Percentiles rank a stretch among this genome's conserved stretches.
phyloP scores from a whole-genome alignment of 2,888 invertebrate species.

The Ormyrus labotus region DNA sequence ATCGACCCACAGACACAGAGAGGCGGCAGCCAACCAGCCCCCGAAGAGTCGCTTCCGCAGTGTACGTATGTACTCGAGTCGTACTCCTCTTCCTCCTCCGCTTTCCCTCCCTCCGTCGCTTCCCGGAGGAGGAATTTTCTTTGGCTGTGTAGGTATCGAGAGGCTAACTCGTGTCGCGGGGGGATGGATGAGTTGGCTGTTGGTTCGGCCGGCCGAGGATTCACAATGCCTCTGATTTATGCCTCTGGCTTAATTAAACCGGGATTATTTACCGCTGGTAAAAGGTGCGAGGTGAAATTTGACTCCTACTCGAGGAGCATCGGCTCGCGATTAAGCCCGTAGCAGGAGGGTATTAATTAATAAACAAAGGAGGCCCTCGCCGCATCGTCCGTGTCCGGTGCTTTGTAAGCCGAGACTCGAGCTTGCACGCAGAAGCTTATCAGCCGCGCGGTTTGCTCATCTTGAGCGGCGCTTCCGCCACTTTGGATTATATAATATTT shows the following conservation, averaged over 20 bases:
- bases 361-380: too few relatives aligned
- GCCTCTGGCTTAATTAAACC: too few relatives aligned
- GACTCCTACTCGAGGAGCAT: too few relatives aligned
- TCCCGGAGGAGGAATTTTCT: neutral
- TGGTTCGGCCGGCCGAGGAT: too few relatives aligned
- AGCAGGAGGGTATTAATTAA: too few relatives aligned
- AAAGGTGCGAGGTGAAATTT: too few relatives aligned
- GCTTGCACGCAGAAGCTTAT: neutral
- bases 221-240: too few relatives aligned
- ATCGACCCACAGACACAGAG: constrained; percentile 73
- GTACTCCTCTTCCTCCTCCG: constrained; percentile 31
- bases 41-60: constrained; percentile 51
- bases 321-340: too few relatives aligned
- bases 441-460: constrained; percentile 5
- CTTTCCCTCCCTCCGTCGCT: neutral
- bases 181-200: too few relatives aligned
- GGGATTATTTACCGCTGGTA: too few relatives aligned
- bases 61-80: constrained; percentile 54
- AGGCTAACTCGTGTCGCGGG: too few relatives aligned
- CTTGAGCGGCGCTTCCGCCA: neutral
- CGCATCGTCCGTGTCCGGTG: neutral
- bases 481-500: too few relatives aligned
- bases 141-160: neutral
- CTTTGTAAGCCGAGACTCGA: constrained; percentile 16
- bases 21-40: neutral